phyloP scores from a whole-genome alignment of 2,797 vertebrate species.

The Kryptolebias ocellatus region DNA sequence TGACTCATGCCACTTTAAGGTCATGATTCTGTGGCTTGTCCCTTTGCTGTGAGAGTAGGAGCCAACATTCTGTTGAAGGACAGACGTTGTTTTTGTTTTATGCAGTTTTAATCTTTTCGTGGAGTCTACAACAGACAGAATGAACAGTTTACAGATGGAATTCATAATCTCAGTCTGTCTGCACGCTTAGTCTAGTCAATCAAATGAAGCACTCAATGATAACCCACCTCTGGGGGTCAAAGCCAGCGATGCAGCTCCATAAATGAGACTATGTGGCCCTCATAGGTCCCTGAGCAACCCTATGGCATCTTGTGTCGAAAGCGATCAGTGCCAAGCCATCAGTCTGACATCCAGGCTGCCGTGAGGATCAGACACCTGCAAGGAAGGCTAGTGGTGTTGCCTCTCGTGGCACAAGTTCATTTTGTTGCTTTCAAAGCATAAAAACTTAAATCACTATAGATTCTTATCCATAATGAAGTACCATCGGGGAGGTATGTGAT shows the following conservation, averaged over 20 bases:
- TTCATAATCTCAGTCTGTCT: slow-evolving; percentile 26
- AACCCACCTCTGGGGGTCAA: slow-evolving; percentile 58
- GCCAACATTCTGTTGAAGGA: neutral
- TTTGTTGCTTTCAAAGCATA: slow-evolving; percentile 31
- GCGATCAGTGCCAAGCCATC: slow-evolving; percentile 56
- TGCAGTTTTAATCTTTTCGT: slow-evolving; percentile 20
- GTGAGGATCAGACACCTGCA: slow-evolving; percentile 63
- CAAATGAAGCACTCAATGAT: slow-evolving; percentile 43
- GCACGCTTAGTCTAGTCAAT: slow-evolving; percentile 44
- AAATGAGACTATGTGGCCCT: slow-evolving; percentile 50
- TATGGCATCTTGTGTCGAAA: slow-evolving; percentile 59
- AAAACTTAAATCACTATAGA: slow-evolving; percentile 10
- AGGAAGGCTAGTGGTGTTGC: slow-evolving; percentile 64
- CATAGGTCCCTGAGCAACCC: slow-evolving; percentile 33
- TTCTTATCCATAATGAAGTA: neutral
- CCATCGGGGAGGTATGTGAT: slow-evolving; percentile 7
- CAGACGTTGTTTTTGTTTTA: neutral
- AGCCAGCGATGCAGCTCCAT: slow-evolving; percentile 62
- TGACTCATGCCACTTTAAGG: too few relatives aligned
- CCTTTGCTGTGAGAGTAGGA: neutral
- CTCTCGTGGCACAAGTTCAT: slow-evolving; percentile 34
- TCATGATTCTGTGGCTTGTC: too few relatives aligned
- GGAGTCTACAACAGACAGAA: slow-evolving; percentile 29
- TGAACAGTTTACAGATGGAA: slow-evolving; percentile 19
- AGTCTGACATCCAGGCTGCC: slow-evolving; percentile 33